Evolutionary conservation across 2,797 vertebrate genomes (phyloP).

Genomic region (Tragelaphus eurycerus): DNA sequence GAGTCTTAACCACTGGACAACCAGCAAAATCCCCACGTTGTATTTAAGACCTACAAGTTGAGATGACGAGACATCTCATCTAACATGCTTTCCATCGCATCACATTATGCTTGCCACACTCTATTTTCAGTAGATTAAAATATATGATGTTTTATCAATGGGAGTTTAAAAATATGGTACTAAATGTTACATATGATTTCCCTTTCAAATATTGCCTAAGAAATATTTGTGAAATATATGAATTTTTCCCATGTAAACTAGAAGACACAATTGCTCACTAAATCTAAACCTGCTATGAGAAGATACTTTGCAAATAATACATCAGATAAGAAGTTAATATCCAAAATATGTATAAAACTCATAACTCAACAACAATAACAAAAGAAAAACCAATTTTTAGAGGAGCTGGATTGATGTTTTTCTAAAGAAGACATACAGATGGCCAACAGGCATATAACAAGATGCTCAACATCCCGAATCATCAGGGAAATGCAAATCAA

Average conservation of each 20-base stretch:
- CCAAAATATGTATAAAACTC: background rate
- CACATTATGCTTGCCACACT: background rate
- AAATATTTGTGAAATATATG: background rate
- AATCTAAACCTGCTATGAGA: background rate
- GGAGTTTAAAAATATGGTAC: background rate
- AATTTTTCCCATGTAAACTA: background rate
- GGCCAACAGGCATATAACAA: background rate
- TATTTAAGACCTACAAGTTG: background rate
- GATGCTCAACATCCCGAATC: background rate
- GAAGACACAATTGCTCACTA: background rate
- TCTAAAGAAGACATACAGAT: background rate
- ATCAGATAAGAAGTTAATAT: background rate
- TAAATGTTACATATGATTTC: background rate
- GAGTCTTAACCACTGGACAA: background rate
- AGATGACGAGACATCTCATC: background rate
- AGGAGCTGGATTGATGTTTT: background rate
- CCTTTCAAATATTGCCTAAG: background rate
- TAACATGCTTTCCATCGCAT: background rate
- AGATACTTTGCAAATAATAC: background rate
- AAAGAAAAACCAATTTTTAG: background rate
- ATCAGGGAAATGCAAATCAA: background rate
- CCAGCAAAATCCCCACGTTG: background rate
- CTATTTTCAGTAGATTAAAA: background rate
- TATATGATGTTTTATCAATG: background rate
- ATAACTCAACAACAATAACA: background rate